phyloP scores from a whole-genome alignment of 2,113 vertebrate species.

The Felis chaus region DNA sequence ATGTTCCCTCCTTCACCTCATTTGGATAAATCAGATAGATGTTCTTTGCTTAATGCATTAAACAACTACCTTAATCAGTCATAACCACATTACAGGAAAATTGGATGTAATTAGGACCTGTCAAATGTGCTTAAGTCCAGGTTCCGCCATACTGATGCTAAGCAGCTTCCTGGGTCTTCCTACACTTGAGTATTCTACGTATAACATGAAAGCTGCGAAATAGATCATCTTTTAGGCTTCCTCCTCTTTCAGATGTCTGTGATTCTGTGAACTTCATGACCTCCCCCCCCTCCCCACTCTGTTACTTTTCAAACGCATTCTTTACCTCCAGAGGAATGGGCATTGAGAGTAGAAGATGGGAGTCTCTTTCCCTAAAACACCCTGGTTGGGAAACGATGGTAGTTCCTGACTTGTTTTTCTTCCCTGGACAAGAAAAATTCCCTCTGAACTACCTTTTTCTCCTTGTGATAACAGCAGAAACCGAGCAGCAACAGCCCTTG shows the following conservation, averaged over 20 bases:
- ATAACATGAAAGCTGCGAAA: not conserved
- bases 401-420: slow-evolving; percentile 20
- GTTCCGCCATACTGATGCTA: not conserved
- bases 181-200: not conserved
- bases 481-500: slow-evolving; percentile 44
- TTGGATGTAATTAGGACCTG: not conserved
- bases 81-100: not conserved
- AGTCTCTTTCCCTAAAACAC: not conserved
- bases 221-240: not conserved
- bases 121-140: not conserved
- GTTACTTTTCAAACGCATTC: not conserved
- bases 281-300: not conserved
- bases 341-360: not conserved
- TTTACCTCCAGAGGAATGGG: not conserved
- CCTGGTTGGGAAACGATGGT: not conserved
- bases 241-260: not conserved
- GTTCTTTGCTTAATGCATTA: not conserved
- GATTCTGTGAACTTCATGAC: not conserved
- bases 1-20: not conserved
- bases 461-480: slow-evolving; percentile 58
- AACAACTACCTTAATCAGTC: not conserved
- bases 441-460: slow-evolving; percentile 35
- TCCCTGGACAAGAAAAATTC: not conserved
- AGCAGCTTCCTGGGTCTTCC: not conserved
- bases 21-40: not conserved